These are phyloP conservation scores for Delphinus delphis DNA, from an alignment of 2,113 vertebrate genomes.

Conservation along the genomic window DNA sequence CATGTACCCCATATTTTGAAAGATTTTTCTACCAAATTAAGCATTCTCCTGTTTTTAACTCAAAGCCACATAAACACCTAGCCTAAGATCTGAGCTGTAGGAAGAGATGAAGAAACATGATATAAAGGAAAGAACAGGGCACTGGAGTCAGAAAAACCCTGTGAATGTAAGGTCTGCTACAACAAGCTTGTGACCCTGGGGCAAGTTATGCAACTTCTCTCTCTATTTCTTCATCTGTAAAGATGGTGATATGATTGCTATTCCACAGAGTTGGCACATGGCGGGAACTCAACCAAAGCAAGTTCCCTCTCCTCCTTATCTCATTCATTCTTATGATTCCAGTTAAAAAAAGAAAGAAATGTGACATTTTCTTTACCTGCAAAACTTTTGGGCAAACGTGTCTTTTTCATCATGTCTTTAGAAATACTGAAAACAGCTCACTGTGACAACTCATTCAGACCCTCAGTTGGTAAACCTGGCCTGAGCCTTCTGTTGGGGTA, in stretches of 20 bases:
- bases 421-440: background rate
- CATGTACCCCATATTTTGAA: background rate
- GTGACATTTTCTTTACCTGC: background rate
- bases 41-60: background rate
- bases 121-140: background rate
- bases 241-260: background rate
- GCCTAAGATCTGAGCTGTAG: background rate
- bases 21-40: background rate
- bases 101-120: background rate
- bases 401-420: background rate
- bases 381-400: background rate
- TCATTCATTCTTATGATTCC: background rate
- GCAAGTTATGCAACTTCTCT: background rate
- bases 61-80: background rate
- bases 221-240: background rate
- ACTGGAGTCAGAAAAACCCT: background rate
- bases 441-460: too few species aligned
- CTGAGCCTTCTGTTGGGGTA: background rate
- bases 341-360: background rate
- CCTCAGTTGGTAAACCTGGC: background rate
- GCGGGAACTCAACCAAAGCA: background rate
- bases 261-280: background rate
- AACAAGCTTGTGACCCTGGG: background rate
- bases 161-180: background rate
- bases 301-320: background rate